Percentiles rank a stretch among this genome's conserved stretches.
Conservation (phyloP, 2,888 invertebrate genomes). For the Temnothorax ravouxi region DNA sequence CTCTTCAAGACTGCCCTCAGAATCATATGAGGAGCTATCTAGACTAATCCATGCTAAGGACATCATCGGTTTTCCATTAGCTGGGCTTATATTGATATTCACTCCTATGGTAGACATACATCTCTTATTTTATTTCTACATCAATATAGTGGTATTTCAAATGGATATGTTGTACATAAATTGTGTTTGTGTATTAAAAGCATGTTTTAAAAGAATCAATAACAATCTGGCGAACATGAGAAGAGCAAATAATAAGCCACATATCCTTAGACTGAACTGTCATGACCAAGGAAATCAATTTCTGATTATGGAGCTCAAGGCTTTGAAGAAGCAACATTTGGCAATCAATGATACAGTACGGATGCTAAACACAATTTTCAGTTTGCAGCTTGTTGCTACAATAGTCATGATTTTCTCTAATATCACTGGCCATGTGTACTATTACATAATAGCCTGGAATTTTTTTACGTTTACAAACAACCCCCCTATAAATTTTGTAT, state of each 20-base stretch:
- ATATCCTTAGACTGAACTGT: background rate
- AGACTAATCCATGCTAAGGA: background rate
- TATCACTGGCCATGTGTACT: background rate
- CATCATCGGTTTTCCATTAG: background rate
- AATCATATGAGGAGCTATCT: background rate
- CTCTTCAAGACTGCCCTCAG: background rate
- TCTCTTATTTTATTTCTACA: too few relatives aligned
- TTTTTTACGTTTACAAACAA: too few relatives aligned
- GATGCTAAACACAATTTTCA: background rate
- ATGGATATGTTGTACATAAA: background rate
- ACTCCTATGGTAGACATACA: background rate
- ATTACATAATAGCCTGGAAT: background rate
- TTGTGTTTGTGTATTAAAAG: conserved; percentile 6
- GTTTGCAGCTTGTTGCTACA: background rate
- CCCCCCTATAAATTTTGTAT: background rate
- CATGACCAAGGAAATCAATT: background rate
- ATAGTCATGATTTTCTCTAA: background rate
- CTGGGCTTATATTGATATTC: background rate
- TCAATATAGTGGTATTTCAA: background rate
- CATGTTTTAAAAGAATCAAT: background rate
- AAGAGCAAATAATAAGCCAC: background rate
- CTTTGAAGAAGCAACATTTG: background rate
- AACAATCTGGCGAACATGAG: background rate
- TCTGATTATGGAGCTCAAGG: background rate
- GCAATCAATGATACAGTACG: background rate